phyloP scores from a whole-genome alignment of 2,113 vertebrate genomes.

The Urocynchramus pylzowi region DNA sequence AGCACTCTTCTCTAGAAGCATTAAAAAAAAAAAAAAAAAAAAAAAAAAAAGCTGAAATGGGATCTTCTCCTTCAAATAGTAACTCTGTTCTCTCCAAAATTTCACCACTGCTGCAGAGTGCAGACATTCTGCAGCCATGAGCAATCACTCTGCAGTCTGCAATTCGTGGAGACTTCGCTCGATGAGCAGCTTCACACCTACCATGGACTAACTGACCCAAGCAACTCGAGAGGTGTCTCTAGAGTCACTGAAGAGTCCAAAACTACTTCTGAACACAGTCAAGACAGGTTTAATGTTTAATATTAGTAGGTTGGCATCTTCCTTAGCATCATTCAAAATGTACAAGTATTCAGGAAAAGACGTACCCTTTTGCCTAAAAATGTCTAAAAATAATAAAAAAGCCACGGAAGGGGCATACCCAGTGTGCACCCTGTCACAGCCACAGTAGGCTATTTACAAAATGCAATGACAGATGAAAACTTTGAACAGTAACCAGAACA shows the following conservation, averaged over 20 bases:
- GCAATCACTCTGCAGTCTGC: not conserved
- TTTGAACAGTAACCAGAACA: not conserved
- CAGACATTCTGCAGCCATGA: not conserved
- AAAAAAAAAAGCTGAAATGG: slow-evolving; percentile 32
- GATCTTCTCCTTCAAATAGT: slow-evolving; percentile 52
- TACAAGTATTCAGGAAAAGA: not conserved
- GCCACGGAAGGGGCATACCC: not conserved
- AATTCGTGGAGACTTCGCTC: accelerated
- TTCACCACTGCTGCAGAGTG: not conserved
- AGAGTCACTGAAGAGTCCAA: not conserved
- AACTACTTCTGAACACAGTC: not conserved
- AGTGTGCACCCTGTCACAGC: not conserved
- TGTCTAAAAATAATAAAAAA: not conserved
- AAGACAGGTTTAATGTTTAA: not conserved
- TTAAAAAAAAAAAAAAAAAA: not conserved
- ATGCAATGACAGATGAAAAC: not conserved
- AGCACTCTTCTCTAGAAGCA: slow-evolving; percentile 14
- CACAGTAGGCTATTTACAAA: not conserved
- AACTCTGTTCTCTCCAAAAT: slow-evolving; percentile 30
- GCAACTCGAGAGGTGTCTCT: not conserved
- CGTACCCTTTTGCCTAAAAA: not conserved
- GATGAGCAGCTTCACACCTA: not conserved
- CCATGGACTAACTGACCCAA: not conserved
- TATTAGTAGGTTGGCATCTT: not conserved
- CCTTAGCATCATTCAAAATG: not conserved